A percentile compares a stretch with the other conserved stretches of the same genome.
Evolutionary conservation across 2,797 vertebrate species (phyloP).

Genomic region (Eidolon dupreanum): DNA sequence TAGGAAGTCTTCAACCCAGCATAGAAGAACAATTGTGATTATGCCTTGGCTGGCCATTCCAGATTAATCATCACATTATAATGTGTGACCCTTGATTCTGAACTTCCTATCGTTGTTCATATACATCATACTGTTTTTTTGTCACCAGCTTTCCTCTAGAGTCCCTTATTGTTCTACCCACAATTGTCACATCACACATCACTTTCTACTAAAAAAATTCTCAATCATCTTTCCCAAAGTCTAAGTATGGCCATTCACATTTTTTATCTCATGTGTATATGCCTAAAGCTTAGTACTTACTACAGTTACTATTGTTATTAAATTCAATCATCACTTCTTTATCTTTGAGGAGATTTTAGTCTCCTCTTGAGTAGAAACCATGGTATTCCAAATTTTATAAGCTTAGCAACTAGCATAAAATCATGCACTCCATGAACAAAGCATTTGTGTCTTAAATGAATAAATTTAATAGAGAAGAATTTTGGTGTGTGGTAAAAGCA

Average conservation of each 20-base stretch:
- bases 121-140: neutral
- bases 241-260: neutral
- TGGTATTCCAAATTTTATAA: neutral
- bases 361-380: neutral
- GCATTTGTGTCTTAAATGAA: neutral
- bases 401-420: neutral
- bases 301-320: neutral
- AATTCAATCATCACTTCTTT: neutral
- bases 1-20: neutral
- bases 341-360: neutral
- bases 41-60: rapidly evolving
- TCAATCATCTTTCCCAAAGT: neutral
- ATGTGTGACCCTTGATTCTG: neutral
- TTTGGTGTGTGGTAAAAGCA: neutral
- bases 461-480: neutral
- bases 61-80: neutral
- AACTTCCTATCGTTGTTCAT: neutral
- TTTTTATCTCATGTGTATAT: neutral
- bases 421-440: neutral
- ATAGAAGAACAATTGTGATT: neutral
- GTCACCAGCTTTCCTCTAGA: neutral
- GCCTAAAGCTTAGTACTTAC: neutral
- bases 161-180: neutral
- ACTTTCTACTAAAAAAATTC: neutral
- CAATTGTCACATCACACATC: neutral